Conservation (phyloP, 2,888 invertebrate species). For the Machimus atricapillus region DNA sequence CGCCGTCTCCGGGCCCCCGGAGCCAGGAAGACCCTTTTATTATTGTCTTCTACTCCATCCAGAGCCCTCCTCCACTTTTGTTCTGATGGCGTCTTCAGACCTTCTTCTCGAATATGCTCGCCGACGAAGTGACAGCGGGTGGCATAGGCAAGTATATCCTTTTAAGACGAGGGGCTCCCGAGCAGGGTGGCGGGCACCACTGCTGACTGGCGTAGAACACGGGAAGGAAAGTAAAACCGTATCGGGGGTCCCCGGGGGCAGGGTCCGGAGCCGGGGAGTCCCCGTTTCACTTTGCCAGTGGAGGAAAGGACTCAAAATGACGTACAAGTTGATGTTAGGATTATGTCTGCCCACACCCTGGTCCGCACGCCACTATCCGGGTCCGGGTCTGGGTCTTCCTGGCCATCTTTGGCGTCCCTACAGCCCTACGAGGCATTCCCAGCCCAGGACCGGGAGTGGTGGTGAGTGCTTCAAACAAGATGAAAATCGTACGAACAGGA, state of each 20-base stretch:
- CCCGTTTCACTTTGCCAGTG: slow-evolving; percentile 18
- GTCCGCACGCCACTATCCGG: not conserved
- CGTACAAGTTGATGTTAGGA: slow-evolving; percentile 43
- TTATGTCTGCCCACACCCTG: slow-evolving; percentile 36
- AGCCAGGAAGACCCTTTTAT: slow-evolving; percentile 12
- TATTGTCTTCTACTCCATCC: slow-evolving; percentile 28
- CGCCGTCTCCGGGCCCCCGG: not conserved
- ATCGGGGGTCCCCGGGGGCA: not conserved
- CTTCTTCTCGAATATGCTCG: slow-evolving; percentile 41
- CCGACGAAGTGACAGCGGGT: slow-evolving; percentile 43
- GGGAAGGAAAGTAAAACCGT: slow-evolving; percentile 19
- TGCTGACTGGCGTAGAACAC: not conserved
- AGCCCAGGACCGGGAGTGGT: not conserved
- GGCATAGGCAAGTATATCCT: slow-evolving; percentile 42
- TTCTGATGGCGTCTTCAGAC: slow-evolving; percentile 38
- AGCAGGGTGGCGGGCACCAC: not conserved
- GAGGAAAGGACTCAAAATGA: slow-evolving; percentile 40
- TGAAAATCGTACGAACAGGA: slow-evolving; percentile 24
- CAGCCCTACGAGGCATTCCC: not conserved
- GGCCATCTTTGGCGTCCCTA: not conserved
- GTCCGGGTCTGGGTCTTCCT: not conserved
- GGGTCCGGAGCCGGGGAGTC: not conserved
- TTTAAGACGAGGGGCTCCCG: slow-evolving; percentile 29
- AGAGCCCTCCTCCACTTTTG: slow-evolving; percentile 37
- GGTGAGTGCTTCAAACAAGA: not conserved